A percentile compares a stretch with the other conserved stretches of the same genome.
phyloP scores from a whole-genome alignment of 2,888 invertebrate genomes.

The Heliconius ethilla region DNA sequence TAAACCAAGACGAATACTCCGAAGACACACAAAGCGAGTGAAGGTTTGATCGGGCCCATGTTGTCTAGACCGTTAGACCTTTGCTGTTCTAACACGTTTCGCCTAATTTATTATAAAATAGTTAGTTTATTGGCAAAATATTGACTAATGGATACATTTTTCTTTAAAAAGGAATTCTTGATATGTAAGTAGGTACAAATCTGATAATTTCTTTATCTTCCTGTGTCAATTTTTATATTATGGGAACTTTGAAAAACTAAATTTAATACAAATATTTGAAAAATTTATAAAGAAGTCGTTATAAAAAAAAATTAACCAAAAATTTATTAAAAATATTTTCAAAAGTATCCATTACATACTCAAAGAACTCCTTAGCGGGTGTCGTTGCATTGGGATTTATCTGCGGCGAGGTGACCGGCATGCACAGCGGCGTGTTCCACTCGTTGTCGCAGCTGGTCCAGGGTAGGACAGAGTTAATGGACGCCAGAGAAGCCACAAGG shows the following conservation, averaged over 20 bases:
- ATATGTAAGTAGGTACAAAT: too few species aligned
- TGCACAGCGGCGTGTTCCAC: conserved; percentile 92
- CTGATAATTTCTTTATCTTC: too few species aligned
- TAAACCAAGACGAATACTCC: conserved; percentile 96
- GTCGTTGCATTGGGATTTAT: conserved; percentile 84
- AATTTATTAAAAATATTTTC: too few species aligned
- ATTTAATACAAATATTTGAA: too few species aligned
- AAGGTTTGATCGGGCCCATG: conserved; percentile 94
- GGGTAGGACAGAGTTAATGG: conserved; percentile 89
- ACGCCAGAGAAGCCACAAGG: conserved; percentile 90
- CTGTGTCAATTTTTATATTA: too few species aligned
- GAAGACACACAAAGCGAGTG: conserved; percentile 93
- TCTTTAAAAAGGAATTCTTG: too few species aligned
- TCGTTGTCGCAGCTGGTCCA: conserved; percentile 93
- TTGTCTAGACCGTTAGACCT: conserved; percentile 91
- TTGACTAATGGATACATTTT: not conserved
- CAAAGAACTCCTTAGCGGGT: conserved; percentile 94
- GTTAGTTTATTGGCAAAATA: not conserved
- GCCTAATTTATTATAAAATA: conserved; percentile 76
- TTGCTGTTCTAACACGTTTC: conserved; percentile 92
- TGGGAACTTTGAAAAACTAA: not conserved
- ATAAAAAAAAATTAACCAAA: too few species aligned
- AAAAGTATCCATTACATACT: conserved; percentile 82
- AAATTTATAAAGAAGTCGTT: too few species aligned
- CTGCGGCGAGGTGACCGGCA: conserved; percentile 82